These are phyloP conservation scores for Meliscaeva auricollis DNA, from an alignment of 2,888 invertebrate genomes.

Conservation along the genomic window DNA sequence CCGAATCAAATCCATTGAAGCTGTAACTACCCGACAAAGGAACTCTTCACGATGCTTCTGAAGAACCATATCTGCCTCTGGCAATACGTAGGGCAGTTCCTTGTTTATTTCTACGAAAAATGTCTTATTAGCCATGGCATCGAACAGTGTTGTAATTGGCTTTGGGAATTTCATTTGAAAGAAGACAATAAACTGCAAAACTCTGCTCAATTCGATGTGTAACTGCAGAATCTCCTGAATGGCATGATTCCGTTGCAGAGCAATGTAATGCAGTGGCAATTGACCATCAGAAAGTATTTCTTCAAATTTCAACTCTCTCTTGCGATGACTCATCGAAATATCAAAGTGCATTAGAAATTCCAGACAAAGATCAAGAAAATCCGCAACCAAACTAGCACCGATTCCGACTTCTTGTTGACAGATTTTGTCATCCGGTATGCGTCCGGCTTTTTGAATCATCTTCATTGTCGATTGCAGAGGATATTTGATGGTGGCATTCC, in stretches of 20 bases:
- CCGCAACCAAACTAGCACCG: slow-evolving; percentile 86
- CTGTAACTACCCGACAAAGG: slow-evolving; percentile 89
- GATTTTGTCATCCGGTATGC: slow-evolving; percentile 93
- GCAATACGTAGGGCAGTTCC: slow-evolving; percentile 86
- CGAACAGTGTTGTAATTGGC: slow-evolving; percentile 91
- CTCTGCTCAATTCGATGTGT: slow-evolving; percentile 91
- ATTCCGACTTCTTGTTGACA: slow-evolving; percentile 91
- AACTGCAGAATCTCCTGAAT: slow-evolving; percentile 91
- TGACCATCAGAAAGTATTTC: slow-evolving; percentile 82
- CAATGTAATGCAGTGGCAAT: slow-evolving; percentile 88
- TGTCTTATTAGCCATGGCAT: slow-evolving; percentile 88
- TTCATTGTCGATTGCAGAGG: slow-evolving; percentile 90
- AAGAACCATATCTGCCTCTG: slow-evolving; percentile 88
- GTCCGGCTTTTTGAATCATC: slow-evolving; percentile 92
- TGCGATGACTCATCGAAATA: slow-evolving; percentile 80
- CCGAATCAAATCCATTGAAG: slow-evolving; percentile 90
- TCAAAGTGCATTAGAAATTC: slow-evolving; percentile 81
- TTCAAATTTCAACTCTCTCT: slow-evolving; percentile 82
- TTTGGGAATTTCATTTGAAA: slow-evolving; percentile 91
- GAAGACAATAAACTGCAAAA: slow-evolving; percentile 91
- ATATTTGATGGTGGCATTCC: slow-evolving; percentile 95
- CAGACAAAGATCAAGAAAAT: slow-evolving; percentile 87
- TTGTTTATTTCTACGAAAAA: slow-evolving; percentile 83
- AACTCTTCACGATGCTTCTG: slow-evolving; percentile 89
- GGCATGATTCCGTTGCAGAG: slow-evolving; percentile 90